A percentile compares a stretch with the other conserved stretches of the same genome.
Conservation (phyloP, 2,797 vertebrate genomes). For the Nothura maculosa region DNA sequence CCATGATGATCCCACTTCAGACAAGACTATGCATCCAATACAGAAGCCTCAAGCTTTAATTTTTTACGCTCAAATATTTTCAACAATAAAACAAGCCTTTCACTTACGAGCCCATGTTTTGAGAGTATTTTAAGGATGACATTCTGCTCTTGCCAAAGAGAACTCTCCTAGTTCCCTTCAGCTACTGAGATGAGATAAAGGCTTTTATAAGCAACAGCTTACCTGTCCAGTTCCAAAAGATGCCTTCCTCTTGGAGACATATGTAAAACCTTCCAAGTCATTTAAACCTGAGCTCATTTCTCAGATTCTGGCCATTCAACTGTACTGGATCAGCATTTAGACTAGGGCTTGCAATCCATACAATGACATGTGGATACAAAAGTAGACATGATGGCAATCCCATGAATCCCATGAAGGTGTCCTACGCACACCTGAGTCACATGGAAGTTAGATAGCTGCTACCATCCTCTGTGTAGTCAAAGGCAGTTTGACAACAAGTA, state of each 20-base stretch:
- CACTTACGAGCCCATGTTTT: neutral
- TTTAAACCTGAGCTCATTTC: neutral
- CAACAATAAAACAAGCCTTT: neutral
- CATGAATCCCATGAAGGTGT: too few species aligned
- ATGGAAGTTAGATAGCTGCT: neutral
- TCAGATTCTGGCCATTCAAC: neutral
- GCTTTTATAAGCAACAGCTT: neutral
- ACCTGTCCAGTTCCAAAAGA: neutral
- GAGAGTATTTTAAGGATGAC: neutral
- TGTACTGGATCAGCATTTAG: neutral
- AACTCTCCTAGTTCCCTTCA: neutral
- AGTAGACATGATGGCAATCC: neutral
- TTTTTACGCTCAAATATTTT: neutral
- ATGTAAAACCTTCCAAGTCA: neutral
- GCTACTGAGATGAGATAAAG: neutral
- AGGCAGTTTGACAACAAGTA: neutral
- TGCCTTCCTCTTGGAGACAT: neutral
- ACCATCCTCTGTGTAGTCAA: neutral
- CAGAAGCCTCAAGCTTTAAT: neutral
- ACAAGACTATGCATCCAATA: neutral
- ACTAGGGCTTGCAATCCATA: neutral
- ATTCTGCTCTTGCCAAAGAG: neutral
- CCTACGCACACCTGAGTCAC: neutral
- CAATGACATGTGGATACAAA: fast-evolving
- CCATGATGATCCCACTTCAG: neutral